Base-by-base conservation (phyloP, 2,113 vertebrate genomes). In the Psettodes erumei region DNA sequence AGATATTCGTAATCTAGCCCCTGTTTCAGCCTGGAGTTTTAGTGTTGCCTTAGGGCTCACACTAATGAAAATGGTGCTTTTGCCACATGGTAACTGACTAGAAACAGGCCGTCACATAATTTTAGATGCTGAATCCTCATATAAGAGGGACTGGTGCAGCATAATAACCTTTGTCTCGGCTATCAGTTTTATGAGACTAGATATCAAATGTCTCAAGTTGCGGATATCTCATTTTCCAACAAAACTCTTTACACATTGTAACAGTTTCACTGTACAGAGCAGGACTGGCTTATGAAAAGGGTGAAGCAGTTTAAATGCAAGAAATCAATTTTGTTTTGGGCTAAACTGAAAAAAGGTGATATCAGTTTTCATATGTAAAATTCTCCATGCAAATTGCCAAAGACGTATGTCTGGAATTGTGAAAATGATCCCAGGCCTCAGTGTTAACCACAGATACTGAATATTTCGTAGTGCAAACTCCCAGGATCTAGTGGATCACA, bases 51-150 rank as follows among this genome's bases (percentile, higher is more conserved):
- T 35, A 16, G 21, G 77, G 65, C 55, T 71, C 38, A 64, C 4
- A 15, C 74, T 88, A 76, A 82, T 87, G 72, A 68, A 82, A 85
- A 67, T 37, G 25, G 62, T 79, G 42, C 18, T 48, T 33, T 64
- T 78, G 53, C 59, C 47, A 77, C 66, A 71, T 65, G 54, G 33
- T 79, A 85, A 78, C 68, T 59, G 53, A 43, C 27, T 40, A 70
- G 65, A 88, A 77, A 69, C 25, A 68, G 60, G 67, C 37, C 42
- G 59, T 56, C 68, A 54, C 37, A 68, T 85, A 1, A 75, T 70
- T 81, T 69, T 55, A 72, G 35, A 72, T 73, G 66, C 58, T 62
- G 35, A 58, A 71, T 75, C 56, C 18, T 23, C 7, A 33, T 62
- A 48, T 42, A 38, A 35, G 51, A 78, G 28, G 19, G 25, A 40